Conservation (phyloP, 2,888 invertebrate species). For the Dysmachus trigonus region DNA sequence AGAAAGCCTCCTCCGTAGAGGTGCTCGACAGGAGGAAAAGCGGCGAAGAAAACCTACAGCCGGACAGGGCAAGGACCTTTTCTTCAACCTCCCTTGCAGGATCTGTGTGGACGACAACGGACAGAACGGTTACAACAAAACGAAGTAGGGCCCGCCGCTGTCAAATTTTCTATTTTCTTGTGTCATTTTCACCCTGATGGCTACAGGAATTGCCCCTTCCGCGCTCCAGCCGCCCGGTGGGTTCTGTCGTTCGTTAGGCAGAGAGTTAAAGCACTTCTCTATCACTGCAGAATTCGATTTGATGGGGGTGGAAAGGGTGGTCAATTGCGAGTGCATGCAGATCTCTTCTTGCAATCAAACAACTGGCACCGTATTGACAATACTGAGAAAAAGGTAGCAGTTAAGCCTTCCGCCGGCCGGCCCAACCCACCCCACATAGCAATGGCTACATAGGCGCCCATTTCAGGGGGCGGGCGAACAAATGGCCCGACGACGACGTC, state of each 20-base stretch:
- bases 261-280: neutral
- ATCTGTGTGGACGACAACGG: neutral
- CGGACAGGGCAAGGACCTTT: constrained; percentile 48
- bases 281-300: neutral
- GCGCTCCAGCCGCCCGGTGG: neutral
- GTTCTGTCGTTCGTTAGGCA: neutral
- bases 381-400: neutral
- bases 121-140: neutral
- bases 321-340: neutral
- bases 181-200: constrained; percentile 17
- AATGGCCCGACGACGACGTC: neutral
- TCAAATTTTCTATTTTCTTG: constrained; percentile 29
- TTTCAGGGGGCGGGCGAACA: neutral
- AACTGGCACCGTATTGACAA: constrained; percentile 16
- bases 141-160: constrained; percentile 11
- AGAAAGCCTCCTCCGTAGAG: neutral
- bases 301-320: neutral
- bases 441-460: constrained; percentile 11
- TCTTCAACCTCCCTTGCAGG: constrained; percentile 20
- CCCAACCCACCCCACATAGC: neutral
- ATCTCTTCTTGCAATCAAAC: constrained; percentile 22
- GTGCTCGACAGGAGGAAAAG: constrained; percentile 8
- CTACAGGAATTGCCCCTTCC: neutral
- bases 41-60: constrained; percentile 23
- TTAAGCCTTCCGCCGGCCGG: neutral